These are phyloP conservation scores for Rhodinocichla rosea DNA, from an alignment of 2,113 vertebrate species.

Conservation along the genomic window DNA sequence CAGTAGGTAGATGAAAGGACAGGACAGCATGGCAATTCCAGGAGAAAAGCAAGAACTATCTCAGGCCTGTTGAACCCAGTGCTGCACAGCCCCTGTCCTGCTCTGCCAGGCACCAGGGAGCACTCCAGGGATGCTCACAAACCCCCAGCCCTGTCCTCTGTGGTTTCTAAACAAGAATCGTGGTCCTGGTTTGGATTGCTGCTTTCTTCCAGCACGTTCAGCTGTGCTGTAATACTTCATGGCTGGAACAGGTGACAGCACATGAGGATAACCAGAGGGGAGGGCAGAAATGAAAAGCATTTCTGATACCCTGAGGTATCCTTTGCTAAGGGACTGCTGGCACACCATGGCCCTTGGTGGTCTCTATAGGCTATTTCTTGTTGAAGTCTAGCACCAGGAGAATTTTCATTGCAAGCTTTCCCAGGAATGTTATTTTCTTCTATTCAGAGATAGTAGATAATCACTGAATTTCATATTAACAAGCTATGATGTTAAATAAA, in stretches of 20 bases:
- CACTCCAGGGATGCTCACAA: not conserved
- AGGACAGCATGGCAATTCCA: not conserved
- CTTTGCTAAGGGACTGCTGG: not conserved
- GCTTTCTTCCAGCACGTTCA: not conserved
- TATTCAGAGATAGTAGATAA: not conserved
- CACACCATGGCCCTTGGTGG: not conserved
- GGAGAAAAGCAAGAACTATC: not conserved
- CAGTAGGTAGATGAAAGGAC: not conserved
- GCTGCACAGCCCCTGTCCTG: not conserved
- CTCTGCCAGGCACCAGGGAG: rapidly evolving
- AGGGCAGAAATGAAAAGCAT: not conserved
- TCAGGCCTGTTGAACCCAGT: rapidly evolving
- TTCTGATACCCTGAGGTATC: not conserved
- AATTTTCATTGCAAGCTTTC: not conserved
- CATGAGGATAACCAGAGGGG: not conserved
- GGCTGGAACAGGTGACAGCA: not conserved
- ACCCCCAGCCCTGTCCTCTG: not conserved
- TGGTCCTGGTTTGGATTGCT: not conserved
- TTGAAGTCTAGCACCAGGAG: not conserved
- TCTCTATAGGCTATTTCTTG: not conserved
- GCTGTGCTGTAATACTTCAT: not conserved
- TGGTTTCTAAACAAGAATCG: not conserved
- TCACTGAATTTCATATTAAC: not conserved
- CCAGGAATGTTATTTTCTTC: not conserved
- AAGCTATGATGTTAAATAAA: conserved; percentile 10